Percentiles rank a stretch among this genome's conserved stretches.
Evolutionary conservation across 1,140 invertebrate genomes (phyloP).

Genomic region (Elymnias hypermnestra): DNA sequence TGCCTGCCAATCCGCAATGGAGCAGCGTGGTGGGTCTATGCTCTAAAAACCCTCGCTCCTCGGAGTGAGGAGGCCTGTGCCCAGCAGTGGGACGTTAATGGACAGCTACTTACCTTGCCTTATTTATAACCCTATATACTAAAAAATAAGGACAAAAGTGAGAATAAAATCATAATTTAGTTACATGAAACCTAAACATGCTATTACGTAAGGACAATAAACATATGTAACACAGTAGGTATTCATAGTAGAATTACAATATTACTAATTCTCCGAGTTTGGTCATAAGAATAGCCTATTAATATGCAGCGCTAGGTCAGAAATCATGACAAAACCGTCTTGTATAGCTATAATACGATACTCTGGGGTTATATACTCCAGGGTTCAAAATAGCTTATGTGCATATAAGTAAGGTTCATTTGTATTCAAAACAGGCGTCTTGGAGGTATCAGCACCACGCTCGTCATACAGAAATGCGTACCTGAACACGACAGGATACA

Average conservation of each 20-base stretch:
- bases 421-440: conserved; percentile 34
- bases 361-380: conserved; percentile 17
- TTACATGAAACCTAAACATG: too few relatives aligned
- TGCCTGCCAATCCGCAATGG: too few relatives aligned
- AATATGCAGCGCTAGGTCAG: conserved; percentile 29
- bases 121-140: too few relatives aligned
- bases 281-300: conserved; percentile 28
- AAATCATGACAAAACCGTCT: conserved; percentile 15
- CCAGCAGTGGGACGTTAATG: too few relatives aligned
- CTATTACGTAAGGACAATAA: too few relatives aligned
- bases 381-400: conserved; percentile 33
- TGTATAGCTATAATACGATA: conserved; percentile 15
- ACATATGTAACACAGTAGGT: too few relatives aligned
- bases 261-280: conserved; percentile 10
- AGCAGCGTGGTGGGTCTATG: too few relatives aligned
- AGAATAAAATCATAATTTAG: too few relatives aligned
- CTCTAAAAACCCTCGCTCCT: too few relatives aligned
- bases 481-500: conserved; percentile 13
- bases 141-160: too few relatives aligned
- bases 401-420: conserved; percentile 27
- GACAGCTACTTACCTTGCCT: too few relatives aligned
- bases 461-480: conserved; percentile 27
- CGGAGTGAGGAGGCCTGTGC: too few relatives aligned
- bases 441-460: conserved; percentile 26
- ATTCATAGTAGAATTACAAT: neutral